Base-by-base conservation (phyloP, 2,797 vertebrate species). In the Smutsia temminckii region DNA sequence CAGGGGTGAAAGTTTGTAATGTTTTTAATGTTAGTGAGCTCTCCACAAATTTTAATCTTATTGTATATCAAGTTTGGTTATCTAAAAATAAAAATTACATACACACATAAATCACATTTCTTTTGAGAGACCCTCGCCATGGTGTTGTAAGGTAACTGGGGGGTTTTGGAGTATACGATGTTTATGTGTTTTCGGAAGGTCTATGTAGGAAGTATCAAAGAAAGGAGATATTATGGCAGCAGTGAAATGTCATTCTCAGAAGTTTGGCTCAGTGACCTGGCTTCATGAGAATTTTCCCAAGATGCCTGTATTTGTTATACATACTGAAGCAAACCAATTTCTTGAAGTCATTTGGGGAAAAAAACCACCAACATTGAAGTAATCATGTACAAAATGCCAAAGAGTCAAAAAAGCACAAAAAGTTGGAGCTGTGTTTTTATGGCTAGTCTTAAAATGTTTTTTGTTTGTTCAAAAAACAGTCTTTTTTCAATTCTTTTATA, bases 31-130 rank as follows among this genome's bases (percentile, higher is more conserved):
- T 89, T 55, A 95, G 55, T 1, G 3, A 92, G 14, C 17, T 80
- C 49, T 80, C 57, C 1, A 79, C 94, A 93, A 78, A 64, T 81
- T 77, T 97, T 29, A 91, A 80, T 91, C 77, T 91, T 93, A 95
- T 5, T 78, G 1, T 87, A 59, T 66, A 89, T 80, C 42, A 91
- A 94, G 46, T 94, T 80, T 95, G 46, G 49, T 74, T 93, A 94
- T 46, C 55, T 94, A 89, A 75, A 94, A 89, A 80, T 59, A 89
- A 78, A 96, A 95, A 91, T 75, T 86, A 89, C 13, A 91, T 68
- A 77, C 4, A 96, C 18, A 95, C 12, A 90, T 37, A 63, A 86
- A 84, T 88, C 40, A 18, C 14, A 37, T 83, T 84, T 96, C 34
- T 89, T 93, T 86, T 93, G 32, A 84, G 20, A 81, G 53, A 95